A percentile compares a stretch with the other conserved stretches of the same genome.
Conservation (phyloP, 2,113 vertebrate genomes). For the Theristicus caerulescens region DNA sequence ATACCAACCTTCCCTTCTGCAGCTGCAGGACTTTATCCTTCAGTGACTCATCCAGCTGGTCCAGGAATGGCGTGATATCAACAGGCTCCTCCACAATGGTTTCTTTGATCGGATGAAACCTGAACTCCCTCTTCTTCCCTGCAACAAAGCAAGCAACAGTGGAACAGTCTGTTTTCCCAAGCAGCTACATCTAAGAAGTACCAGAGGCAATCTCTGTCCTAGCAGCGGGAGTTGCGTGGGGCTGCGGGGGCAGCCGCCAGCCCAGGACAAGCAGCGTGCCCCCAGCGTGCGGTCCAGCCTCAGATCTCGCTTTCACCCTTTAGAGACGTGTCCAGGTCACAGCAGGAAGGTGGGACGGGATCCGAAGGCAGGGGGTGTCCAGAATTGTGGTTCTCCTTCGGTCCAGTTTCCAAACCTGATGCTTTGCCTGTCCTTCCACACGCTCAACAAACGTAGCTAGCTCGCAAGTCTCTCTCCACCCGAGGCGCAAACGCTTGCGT, state of each 20-base stretch:
- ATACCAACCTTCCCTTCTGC: conserved; percentile 89
- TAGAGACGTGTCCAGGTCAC: rapidly evolving
- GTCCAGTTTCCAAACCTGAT: neutral
- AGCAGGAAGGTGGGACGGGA: neutral
- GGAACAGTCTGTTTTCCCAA: neutral
- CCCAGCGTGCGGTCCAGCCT: rapidly evolving
- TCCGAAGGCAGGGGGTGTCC: rapidly evolving
- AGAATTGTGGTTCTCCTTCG: rapidly evolving
- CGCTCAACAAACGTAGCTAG: rapidly evolving
- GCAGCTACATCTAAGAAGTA: neutral
- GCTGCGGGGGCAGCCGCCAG: neutral
- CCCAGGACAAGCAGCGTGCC: neutral
- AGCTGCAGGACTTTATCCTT: conserved; percentile 92
- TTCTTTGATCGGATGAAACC: conserved; percentile 95
- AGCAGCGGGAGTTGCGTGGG: neutral
- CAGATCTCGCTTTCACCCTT: neutral
- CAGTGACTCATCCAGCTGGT: conserved; percentile 92
- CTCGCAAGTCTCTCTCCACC: neutral
- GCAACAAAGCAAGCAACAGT: neutral
- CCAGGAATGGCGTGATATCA: conserved; percentile 92
- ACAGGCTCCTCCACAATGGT: conserved; percentile 89
- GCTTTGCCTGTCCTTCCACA: neutral
- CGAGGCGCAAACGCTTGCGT: rapidly evolving
- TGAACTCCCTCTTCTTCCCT: conserved; percentile 96
- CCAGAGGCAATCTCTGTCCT: neutral